Evolutionary conservation across 1,140 invertebrate species (phyloP).

Genomic region (Eriosoma lanigerum): DNA sequence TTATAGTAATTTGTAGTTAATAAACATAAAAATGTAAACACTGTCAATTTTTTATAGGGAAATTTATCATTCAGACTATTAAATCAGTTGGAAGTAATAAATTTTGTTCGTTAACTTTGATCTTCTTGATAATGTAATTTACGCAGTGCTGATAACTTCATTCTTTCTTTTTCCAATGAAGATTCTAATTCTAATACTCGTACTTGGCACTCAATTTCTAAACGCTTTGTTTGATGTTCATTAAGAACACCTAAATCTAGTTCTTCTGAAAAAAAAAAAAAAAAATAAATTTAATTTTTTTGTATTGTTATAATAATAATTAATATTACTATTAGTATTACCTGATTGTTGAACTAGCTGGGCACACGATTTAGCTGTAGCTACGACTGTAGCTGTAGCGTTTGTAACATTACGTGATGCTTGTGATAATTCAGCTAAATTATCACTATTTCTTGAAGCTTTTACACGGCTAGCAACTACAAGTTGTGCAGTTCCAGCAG

Average conservation of each 20-base stretch:
- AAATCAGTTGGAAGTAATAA: neutral
- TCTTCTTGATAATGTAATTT: slow-evolving; percentile 88
- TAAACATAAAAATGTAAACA: neutral
- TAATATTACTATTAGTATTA: slow-evolving; percentile 57
- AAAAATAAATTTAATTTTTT: neutral
- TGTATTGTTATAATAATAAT: neutral
- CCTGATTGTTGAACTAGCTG: slow-evolving; percentile 83
- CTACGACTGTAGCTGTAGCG: slow-evolving; percentile 88
- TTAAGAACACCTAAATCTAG: slow-evolving; percentile 86
- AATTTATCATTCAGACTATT: neutral
- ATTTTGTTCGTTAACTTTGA: slow-evolving; percentile 51
- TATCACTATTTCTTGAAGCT: slow-evolving; percentile 78
- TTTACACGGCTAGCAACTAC: slow-evolving; percentile 93
- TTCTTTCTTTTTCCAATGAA: slow-evolving; percentile 83
- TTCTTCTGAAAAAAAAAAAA: slow-evolving; percentile 62
- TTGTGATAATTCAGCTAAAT: slow-evolving; percentile 74
- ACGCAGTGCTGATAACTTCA: slow-evolving; percentile 78
- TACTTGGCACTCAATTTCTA: slow-evolving; percentile 95
- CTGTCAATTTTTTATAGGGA: neutral
- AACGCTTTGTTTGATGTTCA: slow-evolving; percentile 88
- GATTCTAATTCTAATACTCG: slow-evolving; percentile 90
- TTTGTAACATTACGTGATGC: slow-evolving; percentile 86
- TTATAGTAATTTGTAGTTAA: neutral
- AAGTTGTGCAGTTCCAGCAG: slow-evolving; percentile 93
- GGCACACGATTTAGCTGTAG: slow-evolving; percentile 85